Evolutionary conservation across 2,888 invertebrate species (phyloP).

Genomic region (Spodoptera littoralis): DNA sequence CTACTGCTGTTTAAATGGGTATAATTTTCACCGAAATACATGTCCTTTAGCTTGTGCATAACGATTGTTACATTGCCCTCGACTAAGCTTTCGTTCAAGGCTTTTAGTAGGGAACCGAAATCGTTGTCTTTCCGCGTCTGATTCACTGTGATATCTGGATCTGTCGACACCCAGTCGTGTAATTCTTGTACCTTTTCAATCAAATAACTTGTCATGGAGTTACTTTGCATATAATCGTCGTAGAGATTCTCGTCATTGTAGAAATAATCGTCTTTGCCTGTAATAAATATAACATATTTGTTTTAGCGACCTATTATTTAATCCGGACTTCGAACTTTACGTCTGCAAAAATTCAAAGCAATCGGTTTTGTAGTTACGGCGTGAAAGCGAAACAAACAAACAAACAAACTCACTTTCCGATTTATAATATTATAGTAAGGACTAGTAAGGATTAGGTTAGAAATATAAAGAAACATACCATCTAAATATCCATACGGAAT

Average conservation of each 20-base stretch:
- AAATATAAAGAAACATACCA: too few species aligned
- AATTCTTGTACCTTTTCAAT: slow-evolving; percentile 87
- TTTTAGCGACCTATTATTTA: too few species aligned
- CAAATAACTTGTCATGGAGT: slow-evolving; percentile 83
- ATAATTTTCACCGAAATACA: slow-evolving; percentile 84
- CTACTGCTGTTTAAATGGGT: slow-evolving; percentile 68
- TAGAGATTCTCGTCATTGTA: slow-evolving; percentile 83
- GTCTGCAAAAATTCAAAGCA: too few species aligned
- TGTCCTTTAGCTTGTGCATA: slow-evolving; percentile 84
- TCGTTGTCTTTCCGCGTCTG: slow-evolving; percentile 63
- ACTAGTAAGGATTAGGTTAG: too few species aligned
- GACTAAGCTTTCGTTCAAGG: slow-evolving; percentile 85
- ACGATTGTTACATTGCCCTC: slow-evolving; percentile 85
- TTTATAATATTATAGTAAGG: too few species aligned
- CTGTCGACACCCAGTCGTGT: slow-evolving; percentile 84
- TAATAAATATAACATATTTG: background rate
- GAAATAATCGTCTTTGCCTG: slow-evolving; percentile 73
- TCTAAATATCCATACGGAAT: slow-evolving; percentile 71
- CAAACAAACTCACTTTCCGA: too few species aligned
- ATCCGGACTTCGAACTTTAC: too few species aligned
- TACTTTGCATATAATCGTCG: slow-evolving; percentile 84
- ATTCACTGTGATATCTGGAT: slow-evolving; percentile 73
- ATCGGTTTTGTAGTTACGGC: too few species aligned
- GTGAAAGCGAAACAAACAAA: too few species aligned
- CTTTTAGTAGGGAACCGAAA: slow-evolving; percentile 79